A percentile compares a stretch with the other conserved stretches of the same genome.
phyloP scores from a whole-genome alignment of 2,113 vertebrate genomes.

The Sinocyclocheilus maitianheensis region DNA sequence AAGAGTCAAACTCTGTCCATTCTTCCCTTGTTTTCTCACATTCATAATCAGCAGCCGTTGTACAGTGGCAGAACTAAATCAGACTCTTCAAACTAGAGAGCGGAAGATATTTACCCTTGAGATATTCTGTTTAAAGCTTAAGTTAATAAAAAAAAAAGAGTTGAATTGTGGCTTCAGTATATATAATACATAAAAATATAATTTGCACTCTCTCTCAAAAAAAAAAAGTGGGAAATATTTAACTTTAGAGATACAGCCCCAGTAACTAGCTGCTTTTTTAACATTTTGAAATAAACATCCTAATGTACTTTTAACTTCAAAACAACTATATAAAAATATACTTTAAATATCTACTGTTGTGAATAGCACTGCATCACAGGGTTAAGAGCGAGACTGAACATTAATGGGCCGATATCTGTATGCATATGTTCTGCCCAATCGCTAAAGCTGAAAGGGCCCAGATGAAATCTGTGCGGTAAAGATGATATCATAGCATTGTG shows the following conservation, averaged over 20 bases:
- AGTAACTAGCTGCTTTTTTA: too few relatives aligned
- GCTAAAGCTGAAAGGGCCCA: slow-evolving; percentile 46
- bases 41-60: slow-evolving; percentile 8
- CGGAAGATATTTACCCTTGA: background rate
- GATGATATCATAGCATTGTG: slow-evolving; percentile 55
- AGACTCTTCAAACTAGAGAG: background rate
- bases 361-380: background rate
- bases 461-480: slow-evolving; percentile 50
- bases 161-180: background rate
- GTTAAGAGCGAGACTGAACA: background rate
- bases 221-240: too few relatives aligned
- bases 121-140: background rate
- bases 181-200: too few relatives aligned
- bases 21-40: background rate
- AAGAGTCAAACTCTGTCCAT: slow-evolving; percentile 47
- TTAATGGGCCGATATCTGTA: slow-evolving; percentile 35
- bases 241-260: too few relatives aligned
- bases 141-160: background rate
- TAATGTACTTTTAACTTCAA: background rate
- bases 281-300: background rate
- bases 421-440: slow-evolving; percentile 51
- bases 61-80: slow-evolving; percentile 34
- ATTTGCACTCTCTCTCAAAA: too few relatives aligned
- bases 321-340: background rate
- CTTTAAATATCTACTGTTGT: background rate